A percentile compares a stretch with the other conserved stretches of the same genome.
Evolutionary conservation across 2,888 invertebrate genomes (phyloP).

Genomic region (Mimumesa dahlbomi): DNA sequence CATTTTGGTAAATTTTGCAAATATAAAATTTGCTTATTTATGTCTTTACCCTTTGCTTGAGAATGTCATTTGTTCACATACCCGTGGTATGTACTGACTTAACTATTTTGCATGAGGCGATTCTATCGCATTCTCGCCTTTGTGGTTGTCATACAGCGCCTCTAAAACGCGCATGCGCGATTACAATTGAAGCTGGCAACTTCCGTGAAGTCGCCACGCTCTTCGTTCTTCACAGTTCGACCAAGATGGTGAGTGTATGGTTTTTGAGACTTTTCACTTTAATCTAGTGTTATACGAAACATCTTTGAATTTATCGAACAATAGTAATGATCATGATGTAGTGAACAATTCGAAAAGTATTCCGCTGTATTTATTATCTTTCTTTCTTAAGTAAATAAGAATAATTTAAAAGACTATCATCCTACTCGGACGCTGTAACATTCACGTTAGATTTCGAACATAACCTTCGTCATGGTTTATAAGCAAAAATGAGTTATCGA

Average conservation of each 20-base stretch:
- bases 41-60: no score
- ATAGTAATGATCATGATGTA: not conserved
- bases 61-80: no score
- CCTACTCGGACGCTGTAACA: not conserved
- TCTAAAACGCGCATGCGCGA: no score
- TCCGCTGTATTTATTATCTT: slow-evolving; percentile 27
- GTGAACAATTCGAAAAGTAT: not conserved
- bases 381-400: not conserved
- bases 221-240: slow-evolving; percentile 59
- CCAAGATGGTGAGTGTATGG: slow-evolving; percentile 73
- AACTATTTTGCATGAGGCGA: no score
- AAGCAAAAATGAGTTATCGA: not conserved
- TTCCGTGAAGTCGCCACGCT: not conserved
- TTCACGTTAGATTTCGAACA: slow-evolving; percentile 6
- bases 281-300: slow-evolving; percentile 57
- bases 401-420: no score
- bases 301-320: slow-evolving; percentile 50
- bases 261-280: slow-evolving; percentile 8
- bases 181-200: not conserved
- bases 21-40: no score
- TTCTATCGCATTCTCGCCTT: no score
- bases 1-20: no score
- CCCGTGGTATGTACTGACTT: no score
- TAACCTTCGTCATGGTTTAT: slow-evolving; percentile 15
- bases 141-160: no score